A percentile compares a stretch with the other conserved stretches of the same genome.
Conservation (phyloP, 2,113 vertebrate genomes). For the Silurus asotus region DNA sequence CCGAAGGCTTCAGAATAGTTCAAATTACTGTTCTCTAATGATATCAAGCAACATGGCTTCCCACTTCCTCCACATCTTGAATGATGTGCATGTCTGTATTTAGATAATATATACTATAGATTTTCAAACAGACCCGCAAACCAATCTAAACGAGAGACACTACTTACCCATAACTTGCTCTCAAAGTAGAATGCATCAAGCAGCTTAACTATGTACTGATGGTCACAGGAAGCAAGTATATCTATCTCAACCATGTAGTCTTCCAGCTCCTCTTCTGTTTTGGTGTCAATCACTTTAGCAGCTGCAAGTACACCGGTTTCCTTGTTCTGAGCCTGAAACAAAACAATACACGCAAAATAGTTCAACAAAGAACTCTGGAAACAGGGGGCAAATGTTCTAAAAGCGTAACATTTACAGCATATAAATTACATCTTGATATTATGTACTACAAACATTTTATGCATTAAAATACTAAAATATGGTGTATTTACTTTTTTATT, state of each 20-base stretch:
- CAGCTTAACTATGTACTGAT: conserved; percentile 93
- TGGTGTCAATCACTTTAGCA: conserved; percentile 99
- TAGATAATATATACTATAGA: not conserved
- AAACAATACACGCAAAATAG: conserved; percentile 12
- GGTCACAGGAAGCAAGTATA: conserved; percentile 95
- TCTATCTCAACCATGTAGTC: conserved; percentile 99
- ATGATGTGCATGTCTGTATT: not conserved
- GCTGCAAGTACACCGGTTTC: conserved; percentile 91
- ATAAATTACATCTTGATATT: not conserved
- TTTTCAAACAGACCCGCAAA: not conserved
- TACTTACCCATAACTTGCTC: conserved; percentile 93
- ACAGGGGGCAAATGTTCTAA: not conserved
- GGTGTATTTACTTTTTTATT: not conserved
- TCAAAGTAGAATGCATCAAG: conserved; percentile 97
- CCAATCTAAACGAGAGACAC: not conserved
- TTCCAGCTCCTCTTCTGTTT: conserved; percentile 96
- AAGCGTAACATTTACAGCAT: not conserved
- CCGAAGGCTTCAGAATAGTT: not conserved
- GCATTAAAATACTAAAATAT: not conserved
- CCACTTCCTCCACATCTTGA: conserved; percentile 1
- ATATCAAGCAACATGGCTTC: not conserved
- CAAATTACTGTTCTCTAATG: not conserved
- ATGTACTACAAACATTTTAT: not conserved
- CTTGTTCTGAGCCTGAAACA: conserved; percentile 89
- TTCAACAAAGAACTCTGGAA: not conserved